phyloP scores from a whole-genome alignment of 2,888 invertebrate genomes.

The Agonopterix alstromeriana region DNA sequence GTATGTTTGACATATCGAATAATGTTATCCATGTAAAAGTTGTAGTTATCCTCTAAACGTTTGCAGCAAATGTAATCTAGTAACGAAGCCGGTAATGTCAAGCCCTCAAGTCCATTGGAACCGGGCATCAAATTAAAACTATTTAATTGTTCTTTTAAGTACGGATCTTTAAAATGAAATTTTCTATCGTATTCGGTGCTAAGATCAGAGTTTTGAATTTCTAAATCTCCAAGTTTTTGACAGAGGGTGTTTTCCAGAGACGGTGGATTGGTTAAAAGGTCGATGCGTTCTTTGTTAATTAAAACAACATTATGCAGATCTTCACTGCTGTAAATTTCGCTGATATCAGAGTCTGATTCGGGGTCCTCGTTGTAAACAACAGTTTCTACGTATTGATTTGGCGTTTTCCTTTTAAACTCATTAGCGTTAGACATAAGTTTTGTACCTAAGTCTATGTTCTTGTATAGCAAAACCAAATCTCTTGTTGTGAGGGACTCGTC shows the following conservation, averaged over 20 bases:
- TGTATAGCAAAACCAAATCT: constrained; percentile 57
- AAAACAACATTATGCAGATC: constrained; percentile 40
- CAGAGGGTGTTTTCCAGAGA: constrained; percentile 45
- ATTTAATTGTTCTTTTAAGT: constrained; percentile 42
- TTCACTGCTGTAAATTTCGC: constrained; percentile 44
- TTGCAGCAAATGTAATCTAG: constrained; percentile 61
- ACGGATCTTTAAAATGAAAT: constrained; percentile 43
- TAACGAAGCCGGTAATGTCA: constrained; percentile 44
- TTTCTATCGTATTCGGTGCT: constrained; percentile 33
- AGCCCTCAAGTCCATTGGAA: constrained; percentile 24
- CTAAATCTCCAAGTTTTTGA: constrained; percentile 46
- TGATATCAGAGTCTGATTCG: constrained; percentile 50
- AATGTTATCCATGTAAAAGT: constrained; percentile 63
- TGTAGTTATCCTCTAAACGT: constrained; percentile 54
- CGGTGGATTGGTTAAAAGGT: constrained; percentile 36
- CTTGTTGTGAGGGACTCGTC: constrained; percentile 36
- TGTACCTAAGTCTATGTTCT: constrained; percentile 54
- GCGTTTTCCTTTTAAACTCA: constrained; percentile 22
- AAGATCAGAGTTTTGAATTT: constrained; percentile 35
- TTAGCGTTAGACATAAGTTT: constrained; percentile 36
- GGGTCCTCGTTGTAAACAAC: constrained; percentile 49
- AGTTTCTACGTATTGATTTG: constrained; percentile 58
- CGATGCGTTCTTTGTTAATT: constrained; percentile 49
- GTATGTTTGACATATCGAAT: constrained; percentile 57
- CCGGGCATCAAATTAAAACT: constrained; percentile 28